Base-by-base conservation (phyloP, 1,140 invertebrate genomes). In the Helicoverpa armigera region DNA sequence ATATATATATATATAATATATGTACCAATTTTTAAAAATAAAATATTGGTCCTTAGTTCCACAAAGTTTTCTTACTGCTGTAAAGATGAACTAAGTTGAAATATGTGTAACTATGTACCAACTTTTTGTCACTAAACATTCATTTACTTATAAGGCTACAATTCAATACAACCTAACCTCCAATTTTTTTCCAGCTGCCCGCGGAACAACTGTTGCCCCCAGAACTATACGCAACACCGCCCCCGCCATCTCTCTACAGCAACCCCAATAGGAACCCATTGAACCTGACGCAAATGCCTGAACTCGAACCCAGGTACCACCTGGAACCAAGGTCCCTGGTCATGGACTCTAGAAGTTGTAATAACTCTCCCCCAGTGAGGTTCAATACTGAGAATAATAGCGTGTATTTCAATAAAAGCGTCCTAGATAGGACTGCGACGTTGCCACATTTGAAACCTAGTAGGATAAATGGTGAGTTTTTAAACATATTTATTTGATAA, bases 141-240 rank as follows among this genome's bases (percentile, higher is more conserved):
- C 0, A 23, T 23, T 23, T 23, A 23, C 2, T 23, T 23, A 23
- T 23, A 23, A n/a, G n/a, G n/a, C n/a, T n/a, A n/a, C n/a, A n/a
- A 43, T 43, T 43, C 23, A 5, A 10, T n/a, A 31, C 2, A 23
- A 48, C 16, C 11, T 35, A 67, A 16, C n/a, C 35, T 12, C 18
- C 14, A 48, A 4, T 35, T 72, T 11, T 51, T 5, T 81, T 85
- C n/a, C 77, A 91, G 90, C 79, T 91, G 11, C 90, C 88, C 82
- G 85, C 89, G n/a, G 89, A 91, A 78, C 90, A 91, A 18, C 82
- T 91, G 29, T 86, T 91, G 85, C 89, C 89, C 4, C 90, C 90
- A 23, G 91, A 92, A 31, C 43, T 92, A 0, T 91, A 90, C 75
- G 85, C 85, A 0, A 87, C 86, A 0, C 84, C 86, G 0, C 86